These are phyloP conservation scores for Cercopithecus diana DNA, from an alignment of 2,797 vertebrate species.

Conservation along the genomic window DNA sequence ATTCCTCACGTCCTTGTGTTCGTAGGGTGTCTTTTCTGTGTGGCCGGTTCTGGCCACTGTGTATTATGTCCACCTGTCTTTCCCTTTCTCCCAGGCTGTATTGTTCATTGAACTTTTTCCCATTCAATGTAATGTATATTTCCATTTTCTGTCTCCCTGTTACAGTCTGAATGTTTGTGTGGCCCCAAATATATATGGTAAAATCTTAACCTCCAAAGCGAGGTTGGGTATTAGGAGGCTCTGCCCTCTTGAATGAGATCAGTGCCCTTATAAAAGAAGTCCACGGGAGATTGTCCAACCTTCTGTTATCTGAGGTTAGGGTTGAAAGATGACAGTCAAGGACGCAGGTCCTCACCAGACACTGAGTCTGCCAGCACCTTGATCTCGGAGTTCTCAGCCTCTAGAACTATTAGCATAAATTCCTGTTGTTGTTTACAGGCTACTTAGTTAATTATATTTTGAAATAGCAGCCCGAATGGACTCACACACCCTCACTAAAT, in stretches of 20 bases:
- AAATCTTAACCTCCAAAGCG: not conserved
- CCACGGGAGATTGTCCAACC: not conserved
- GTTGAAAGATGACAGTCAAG: not conserved
- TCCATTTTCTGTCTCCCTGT: not conserved
- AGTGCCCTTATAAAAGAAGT: not conserved
- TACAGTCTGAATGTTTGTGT: not conserved
- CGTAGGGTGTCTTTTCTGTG: not conserved
- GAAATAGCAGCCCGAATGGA: not conserved
- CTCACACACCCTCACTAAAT: not conserved
- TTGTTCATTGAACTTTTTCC: not conserved
- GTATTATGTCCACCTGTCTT: not conserved
- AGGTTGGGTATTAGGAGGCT: not conserved
- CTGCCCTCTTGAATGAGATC: not conserved
- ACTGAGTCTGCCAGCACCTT: too few species aligned
- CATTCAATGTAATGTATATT: fast-evolving
- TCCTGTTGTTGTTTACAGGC: not conserved
- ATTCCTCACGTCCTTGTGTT: not conserved
- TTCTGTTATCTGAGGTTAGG: not conserved
- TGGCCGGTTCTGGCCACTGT: not conserved
- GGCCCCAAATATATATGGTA: not conserved
- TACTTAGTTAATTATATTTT: not conserved
- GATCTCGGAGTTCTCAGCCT: not conserved
- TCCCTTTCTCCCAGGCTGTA: not conserved
- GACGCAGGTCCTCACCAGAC: not conserved
- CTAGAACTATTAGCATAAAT: not conserved